These are phyloP conservation scores for Perca flavescens DNA, from an alignment of 2,113 vertebrate species.

Conservation along the genomic window DNA sequence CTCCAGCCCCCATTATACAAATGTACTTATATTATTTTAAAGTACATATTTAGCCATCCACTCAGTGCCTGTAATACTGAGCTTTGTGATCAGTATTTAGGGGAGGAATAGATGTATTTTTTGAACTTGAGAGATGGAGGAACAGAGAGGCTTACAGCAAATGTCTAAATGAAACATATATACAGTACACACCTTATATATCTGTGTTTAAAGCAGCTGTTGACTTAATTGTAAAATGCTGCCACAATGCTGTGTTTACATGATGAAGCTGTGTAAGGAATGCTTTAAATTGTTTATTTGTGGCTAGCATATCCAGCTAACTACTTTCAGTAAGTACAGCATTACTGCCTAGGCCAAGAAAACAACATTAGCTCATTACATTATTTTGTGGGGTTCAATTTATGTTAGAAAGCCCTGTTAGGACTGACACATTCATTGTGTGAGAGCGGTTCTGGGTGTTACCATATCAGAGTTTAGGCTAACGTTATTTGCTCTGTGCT, in stretches of 20 bases:
- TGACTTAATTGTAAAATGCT: neutral
- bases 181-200: neutral
- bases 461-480: neutral
- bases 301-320: neutral
- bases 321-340: too few species aligned
- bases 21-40: slow-evolving; percentile 8
- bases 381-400: too few species aligned
- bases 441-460: neutral
- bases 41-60: neutral
- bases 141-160: neutral
- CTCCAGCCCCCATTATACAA: slow-evolving; percentile 29
- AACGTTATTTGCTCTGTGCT: neutral
- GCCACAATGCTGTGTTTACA: neutral
- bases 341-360: too few species aligned
- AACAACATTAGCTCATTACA: too few species aligned
- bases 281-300: neutral
- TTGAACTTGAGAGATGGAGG: neutral
- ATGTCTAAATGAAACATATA: neutral
- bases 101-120: neutral
- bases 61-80: neutral
- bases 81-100: neutral
- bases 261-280: neutral
- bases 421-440: neutral
- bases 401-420: too few species aligned
- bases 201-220: neutral